These are phyloP conservation scores for Coccyzus lansbergi DNA, from an alignment of 2,797 vertebrate genomes.

Conservation along the genomic window DNA sequence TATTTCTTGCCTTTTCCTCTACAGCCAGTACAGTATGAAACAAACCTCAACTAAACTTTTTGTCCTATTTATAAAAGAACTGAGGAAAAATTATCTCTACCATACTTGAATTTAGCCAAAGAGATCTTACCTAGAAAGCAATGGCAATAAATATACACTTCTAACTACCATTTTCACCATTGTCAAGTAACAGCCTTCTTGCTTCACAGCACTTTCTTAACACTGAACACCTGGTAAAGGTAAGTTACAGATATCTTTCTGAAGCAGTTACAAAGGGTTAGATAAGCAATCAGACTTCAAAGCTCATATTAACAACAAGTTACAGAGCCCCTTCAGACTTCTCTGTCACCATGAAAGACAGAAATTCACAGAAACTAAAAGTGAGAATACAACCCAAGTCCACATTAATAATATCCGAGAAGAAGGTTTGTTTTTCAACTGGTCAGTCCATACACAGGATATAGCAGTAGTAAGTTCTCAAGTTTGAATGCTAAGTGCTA, in stretches of 20 bases:
- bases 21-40: background rate
- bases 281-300: background rate
- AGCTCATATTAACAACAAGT: background rate
- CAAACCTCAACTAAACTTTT: background rate
- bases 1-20: background rate
- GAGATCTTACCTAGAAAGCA: background rate
- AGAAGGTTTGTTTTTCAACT: background rate
- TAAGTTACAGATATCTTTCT: background rate
- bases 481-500: conserved; percentile 32
- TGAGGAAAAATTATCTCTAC: background rate
- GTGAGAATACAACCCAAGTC: background rate
- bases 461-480: background rate
- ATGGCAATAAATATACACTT: background rate
- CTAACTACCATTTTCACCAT: background rate
- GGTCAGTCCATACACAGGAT: background rate
- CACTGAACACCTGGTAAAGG: background rate
- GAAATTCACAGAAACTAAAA: background rate
- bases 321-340: background rate
- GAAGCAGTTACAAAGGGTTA: background rate
- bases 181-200: background rate
- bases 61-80: background rate
- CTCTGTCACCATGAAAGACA: background rate
- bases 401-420: background rate
- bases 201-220: background rate
- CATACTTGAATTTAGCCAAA: background rate